A percentile compares a stretch with the other conserved stretches of the same genome.
Conservation (phyloP, 1,140 invertebrate species). For the Calliphora vicina region DNA sequence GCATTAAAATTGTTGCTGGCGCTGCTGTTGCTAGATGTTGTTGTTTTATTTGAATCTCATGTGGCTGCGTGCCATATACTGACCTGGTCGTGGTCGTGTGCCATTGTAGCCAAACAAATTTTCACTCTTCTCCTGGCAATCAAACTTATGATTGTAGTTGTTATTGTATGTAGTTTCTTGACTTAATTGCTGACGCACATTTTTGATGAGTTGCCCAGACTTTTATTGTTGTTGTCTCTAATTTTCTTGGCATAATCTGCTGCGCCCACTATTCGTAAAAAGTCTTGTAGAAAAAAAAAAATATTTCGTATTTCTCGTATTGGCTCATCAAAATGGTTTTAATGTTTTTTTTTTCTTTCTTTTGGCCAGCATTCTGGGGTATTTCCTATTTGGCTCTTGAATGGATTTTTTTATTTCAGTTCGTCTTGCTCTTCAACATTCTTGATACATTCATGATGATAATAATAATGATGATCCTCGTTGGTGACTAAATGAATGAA, state of each 20-base stretch:
- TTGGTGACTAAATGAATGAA: constrained; percentile 6
- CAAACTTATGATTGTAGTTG: not conserved
- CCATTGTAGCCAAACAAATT: not conserved
- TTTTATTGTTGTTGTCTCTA: not conserved
- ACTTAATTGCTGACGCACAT: constrained; percentile 22
- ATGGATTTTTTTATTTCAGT: not conserved
- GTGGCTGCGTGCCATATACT: constrained; percentile 25
- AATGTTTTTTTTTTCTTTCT: not conserved
- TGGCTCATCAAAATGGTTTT: constrained; percentile 19
- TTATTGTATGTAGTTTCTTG: not conserved
- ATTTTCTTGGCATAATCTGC: constrained; percentile 26
- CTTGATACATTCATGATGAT: not conserved
- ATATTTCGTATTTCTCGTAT: not conserved
- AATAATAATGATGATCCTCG: not conserved
- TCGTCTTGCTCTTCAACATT: not conserved
- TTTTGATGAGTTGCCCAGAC: constrained; percentile 13
- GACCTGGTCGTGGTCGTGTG: constrained; percentile 3
- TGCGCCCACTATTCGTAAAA: constrained; percentile 15
- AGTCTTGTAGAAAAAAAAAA: not conserved
- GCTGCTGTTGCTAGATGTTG: not conserved
- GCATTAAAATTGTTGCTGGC: not conserved
- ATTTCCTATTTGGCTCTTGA: constrained; percentile 30
- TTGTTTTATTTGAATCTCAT: not conserved
- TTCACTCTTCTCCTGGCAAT: not conserved
- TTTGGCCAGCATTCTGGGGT: constrained; percentile 25